Evolutionary conservation across 2,113 vertebrate genomes (phyloP).

Genomic region (Actenoides hombroni): DNA sequence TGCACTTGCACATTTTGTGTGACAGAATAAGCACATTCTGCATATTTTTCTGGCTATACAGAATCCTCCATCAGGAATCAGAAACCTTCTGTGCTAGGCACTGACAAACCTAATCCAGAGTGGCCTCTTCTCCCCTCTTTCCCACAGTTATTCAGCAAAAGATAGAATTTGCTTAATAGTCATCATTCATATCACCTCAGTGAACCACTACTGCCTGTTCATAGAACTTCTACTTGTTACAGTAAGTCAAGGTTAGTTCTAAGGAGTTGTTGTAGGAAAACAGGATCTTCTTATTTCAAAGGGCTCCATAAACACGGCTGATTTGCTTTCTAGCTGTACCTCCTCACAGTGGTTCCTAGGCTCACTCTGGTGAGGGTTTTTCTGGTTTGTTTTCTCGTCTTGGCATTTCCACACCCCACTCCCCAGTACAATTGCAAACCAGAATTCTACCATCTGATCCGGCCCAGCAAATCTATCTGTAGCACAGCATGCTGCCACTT

Average conservation of each 20-base stretch:
- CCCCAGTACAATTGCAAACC: not conserved
- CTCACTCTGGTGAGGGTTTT: not conserved
- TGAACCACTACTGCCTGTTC: not conserved
- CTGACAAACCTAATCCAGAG: not conserved
- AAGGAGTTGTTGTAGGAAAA: not conserved
- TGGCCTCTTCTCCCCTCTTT: not conserved
- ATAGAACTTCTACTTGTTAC: not conserved
- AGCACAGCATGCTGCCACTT: not conserved
- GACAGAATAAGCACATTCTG: not conserved
- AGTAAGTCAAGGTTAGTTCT: not conserved
- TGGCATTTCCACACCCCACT: not conserved
- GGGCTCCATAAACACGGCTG: not conserved
- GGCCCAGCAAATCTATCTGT: not conserved
- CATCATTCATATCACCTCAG: not conserved
- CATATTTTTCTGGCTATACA: not conserved
- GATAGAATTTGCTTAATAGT: not conserved
- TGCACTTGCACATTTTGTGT: not conserved
- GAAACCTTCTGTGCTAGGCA: not conserved
- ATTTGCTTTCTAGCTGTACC: not conserved
- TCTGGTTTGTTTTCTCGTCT: not conserved
- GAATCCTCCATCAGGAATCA: not conserved
- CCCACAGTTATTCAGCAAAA: not conserved
- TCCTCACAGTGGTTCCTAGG: not conserved
- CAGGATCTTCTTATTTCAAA: not conserved
- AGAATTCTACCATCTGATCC: conserved; percentile 13